A percentile compares a stretch with the other conserved stretches of the same genome.
These are phyloP conservation scores for Cydia fagiglandana DNA, from an alignment of 1,140 invertebrate genomes.

Conservation along the genomic window DNA sequence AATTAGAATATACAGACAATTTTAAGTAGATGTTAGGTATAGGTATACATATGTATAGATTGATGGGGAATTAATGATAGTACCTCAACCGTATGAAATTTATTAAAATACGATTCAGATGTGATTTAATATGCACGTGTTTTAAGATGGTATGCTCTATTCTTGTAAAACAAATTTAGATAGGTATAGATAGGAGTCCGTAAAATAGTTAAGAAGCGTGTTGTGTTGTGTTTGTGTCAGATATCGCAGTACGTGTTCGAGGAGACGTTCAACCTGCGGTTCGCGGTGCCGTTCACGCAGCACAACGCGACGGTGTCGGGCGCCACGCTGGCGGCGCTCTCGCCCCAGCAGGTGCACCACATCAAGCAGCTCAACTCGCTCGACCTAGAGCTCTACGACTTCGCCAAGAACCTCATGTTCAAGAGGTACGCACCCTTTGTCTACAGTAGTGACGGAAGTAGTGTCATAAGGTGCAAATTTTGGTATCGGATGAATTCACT, in stretches of 20 bases:
- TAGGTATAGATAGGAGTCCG: neutral
- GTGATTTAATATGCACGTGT: no score
- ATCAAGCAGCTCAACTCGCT: conserved; percentile 92
- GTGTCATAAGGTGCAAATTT: no score
- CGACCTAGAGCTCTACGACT: conserved; percentile 96
- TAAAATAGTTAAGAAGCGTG: neutral
- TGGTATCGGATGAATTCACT: no score
- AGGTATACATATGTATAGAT: no score
- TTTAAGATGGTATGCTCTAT: no score
- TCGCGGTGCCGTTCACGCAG: conserved; percentile 92
- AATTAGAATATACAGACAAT: no score
- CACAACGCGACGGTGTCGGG: conserved; percentile 93
- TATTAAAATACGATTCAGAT: no score
- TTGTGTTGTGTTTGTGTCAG: conserved; percentile 59
- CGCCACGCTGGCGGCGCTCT: conserved; percentile 86
- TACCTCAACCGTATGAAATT: no score
- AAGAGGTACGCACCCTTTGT: conserved; percentile 54
- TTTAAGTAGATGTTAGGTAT: no score
- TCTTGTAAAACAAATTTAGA: no score
- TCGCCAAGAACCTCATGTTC: conserved; percentile 93
- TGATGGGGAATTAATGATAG: no score
- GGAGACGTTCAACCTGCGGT: conserved; percentile 96
- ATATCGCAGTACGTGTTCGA: conserved; percentile 98
- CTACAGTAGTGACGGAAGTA: no score
- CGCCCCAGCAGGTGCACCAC: conserved; percentile 84